These are phyloP conservation scores for Plecotus auritus DNA, from an alignment of 2,113 vertebrate genomes.

Conservation along the genomic window DNA sequence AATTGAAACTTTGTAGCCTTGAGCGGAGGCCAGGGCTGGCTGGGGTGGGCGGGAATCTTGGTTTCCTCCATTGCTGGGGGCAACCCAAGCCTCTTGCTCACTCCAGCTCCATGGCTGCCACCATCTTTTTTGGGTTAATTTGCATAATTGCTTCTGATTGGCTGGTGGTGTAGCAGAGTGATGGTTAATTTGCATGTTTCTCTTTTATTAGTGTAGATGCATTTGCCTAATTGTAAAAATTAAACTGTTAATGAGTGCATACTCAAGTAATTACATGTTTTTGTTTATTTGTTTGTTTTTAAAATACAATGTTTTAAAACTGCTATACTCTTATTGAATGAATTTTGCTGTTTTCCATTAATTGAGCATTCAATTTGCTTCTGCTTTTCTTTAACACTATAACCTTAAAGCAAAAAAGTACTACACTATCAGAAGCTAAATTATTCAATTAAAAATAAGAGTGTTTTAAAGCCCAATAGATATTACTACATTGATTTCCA, in stretches of 20 bases:
- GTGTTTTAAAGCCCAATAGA: neutral
- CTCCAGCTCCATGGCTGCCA: no score
- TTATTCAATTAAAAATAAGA: neutral
- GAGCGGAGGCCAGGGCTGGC: no score
- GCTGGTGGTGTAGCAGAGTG: no score
- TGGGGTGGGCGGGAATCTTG: no score
- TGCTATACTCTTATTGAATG: neutral
- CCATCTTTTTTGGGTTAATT: no score
- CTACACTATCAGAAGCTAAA: neutral
- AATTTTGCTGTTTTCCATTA: neutral
- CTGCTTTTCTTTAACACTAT: neutral
- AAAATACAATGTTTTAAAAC: neutral
- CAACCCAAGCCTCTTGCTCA: no score
- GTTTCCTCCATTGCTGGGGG: no score
- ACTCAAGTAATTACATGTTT: neutral
- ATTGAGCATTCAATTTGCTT: neutral
- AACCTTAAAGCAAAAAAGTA: neutral
- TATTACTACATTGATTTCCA: neutral
- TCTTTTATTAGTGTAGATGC: neutral
- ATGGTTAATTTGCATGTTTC: no score
- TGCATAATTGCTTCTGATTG: no score
- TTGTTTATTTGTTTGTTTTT: neutral
- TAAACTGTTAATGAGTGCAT: neutral
- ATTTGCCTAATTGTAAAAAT: neutral
- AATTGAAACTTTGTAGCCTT: no score